Evolutionary conservation across 2,113 vertebrate species (phyloP).

Genomic region (Peromyscus californicus): DNA sequence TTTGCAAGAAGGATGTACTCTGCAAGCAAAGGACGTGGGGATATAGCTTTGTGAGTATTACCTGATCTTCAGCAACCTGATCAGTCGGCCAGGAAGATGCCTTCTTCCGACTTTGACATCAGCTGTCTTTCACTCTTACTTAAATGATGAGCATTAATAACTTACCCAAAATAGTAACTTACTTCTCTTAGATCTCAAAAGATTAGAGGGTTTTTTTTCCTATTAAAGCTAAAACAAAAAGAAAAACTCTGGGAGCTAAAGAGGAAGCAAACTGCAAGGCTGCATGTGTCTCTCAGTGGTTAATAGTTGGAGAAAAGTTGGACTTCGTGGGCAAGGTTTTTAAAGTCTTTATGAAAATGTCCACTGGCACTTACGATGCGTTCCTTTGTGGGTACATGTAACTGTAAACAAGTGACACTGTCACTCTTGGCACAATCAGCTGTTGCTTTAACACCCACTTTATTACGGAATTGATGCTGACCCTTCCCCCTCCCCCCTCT

Average conservation of each 20-base stretch:
- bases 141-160: slow-evolving; percentile 10
- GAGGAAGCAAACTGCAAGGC: neutral
- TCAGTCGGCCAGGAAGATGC: neutral
- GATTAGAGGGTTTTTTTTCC: neutral
- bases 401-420: neutral
- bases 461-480: neutral
- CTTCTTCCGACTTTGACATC: neutral
- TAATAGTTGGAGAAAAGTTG: slow-evolving; percentile 26
- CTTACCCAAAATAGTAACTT: neutral
- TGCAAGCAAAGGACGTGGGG: neutral
- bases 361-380: neutral
- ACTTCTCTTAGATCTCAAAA: neutral
- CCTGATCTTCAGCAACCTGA: neutral
- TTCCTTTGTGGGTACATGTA: neutral
- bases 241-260: neutral
- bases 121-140: neutral
- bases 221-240: slow-evolving; percentile 20
- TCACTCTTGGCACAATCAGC: neutral
- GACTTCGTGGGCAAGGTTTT: neutral
- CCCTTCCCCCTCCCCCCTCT: too few species aligned
- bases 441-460: neutral
- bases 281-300: neutral
- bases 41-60: neutral
- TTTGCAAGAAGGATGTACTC: neutral
- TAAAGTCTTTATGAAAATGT: neutral